These are phyloP conservation scores for Leptoclinus maculatus DNA, from an alignment of 2,797 vertebrate genomes.

Conservation along the genomic window DNA sequence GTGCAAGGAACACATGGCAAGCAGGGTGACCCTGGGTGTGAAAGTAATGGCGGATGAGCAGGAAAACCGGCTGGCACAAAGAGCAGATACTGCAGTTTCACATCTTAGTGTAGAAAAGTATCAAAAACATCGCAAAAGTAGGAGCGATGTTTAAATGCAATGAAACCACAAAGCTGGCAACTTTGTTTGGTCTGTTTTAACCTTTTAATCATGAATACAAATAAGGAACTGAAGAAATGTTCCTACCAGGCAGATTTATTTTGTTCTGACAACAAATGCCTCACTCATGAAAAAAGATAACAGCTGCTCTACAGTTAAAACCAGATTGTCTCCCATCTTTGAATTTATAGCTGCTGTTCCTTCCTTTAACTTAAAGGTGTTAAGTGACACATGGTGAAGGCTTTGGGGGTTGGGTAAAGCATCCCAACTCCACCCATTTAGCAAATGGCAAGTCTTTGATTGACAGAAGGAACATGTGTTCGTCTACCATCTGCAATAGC, in stretches of 20 bases:
- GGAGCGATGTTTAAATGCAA: not conserved
- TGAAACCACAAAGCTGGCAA: not conserved
- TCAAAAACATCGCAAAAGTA: not conserved
- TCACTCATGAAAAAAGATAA: not conserved
- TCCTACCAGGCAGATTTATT: not conserved
- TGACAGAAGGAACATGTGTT: slow-evolving; percentile 77
- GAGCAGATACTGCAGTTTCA: slow-evolving; percentile 16
- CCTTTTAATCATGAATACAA: not conserved
- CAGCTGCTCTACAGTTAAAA: not conserved
- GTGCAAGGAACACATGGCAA: slow-evolving; percentile 77
- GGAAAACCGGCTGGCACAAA: not conserved
- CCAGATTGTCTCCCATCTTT: not conserved
- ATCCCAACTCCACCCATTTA: slow-evolving; percentile 57
- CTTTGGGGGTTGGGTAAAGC: slow-evolving; percentile 43
- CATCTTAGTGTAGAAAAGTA: not conserved
- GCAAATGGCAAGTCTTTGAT: slow-evolving; percentile 63
- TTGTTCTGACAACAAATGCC: not conserved
- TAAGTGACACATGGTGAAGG: slow-evolving; percentile 43
- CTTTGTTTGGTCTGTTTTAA: not conserved
- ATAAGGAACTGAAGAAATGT: not conserved
- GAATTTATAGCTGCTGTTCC: not conserved
- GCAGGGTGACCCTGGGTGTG: slow-evolving; percentile 66
- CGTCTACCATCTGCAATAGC: slow-evolving; percentile 33
- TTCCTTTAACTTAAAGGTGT: slow-evolving; percentile 41
- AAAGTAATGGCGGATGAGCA: slow-evolving; percentile 48